Conservation (phyloP, 2,797 vertebrate species). For the Artibeus jamaicensis region DNA sequence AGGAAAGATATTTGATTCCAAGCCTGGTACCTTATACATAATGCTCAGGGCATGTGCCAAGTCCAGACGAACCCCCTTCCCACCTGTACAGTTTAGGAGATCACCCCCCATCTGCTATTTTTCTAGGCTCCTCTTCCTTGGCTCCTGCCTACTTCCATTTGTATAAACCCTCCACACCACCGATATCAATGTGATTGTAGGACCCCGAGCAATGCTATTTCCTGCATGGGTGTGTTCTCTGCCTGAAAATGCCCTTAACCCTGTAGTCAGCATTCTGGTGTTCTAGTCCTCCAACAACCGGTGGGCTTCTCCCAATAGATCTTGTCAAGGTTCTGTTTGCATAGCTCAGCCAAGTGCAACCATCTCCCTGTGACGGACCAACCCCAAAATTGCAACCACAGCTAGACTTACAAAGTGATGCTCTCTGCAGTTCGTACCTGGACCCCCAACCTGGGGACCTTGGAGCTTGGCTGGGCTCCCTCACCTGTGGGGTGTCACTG, state of each 20-base stretch:
- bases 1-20: not conserved
- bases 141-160: not conserved
- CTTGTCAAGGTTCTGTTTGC: not conserved
- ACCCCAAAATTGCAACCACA: not conserved
- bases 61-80: not conserved
- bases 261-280: not conserved
- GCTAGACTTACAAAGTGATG: not conserved
- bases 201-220: not conserved
- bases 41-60: not conserved
- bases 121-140: not conserved
- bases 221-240: not conserved
- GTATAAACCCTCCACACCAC: not conserved
- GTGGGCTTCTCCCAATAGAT: not conserved
- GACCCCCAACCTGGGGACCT: fast-evolving
- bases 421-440: not conserved
- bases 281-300: not conserved
- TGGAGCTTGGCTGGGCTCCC: not conserved
- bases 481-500: too few species aligned
- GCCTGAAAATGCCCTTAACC: not conserved
- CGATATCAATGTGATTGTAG: not conserved
- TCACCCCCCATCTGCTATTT: slow-evolving; percentile 7
- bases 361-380: not conserved
- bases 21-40: not conserved
- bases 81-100: not conserved
- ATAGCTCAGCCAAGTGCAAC: not conserved